Evolutionary conservation across 2,888 invertebrate genomes (phyloP).

Genomic region (Metellina segmentata): DNA sequence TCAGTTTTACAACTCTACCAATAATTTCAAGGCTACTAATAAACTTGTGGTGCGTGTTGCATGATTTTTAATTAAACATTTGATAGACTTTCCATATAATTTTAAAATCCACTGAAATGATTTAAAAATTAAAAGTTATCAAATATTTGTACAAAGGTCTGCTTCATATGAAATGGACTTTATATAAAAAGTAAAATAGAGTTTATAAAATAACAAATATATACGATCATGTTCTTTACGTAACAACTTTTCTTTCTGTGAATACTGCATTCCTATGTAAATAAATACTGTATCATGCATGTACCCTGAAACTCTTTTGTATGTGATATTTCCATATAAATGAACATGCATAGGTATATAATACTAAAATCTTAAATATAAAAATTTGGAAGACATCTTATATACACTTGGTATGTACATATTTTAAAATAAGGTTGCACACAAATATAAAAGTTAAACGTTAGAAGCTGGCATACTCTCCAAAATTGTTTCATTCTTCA

Average conservation of each 20-base stretch:
- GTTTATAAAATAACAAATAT: background rate
- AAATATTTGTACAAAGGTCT: too few species aligned
- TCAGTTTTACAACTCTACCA: too few species aligned
- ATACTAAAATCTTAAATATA: constrained; percentile 23
- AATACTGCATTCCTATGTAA: background rate
- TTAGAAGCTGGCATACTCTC: constrained; percentile 75
- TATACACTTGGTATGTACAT: constrained; percentile 50
- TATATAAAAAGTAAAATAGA: background rate
- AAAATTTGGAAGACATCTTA: constrained; percentile 19
- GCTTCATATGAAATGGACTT: background rate
- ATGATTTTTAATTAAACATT: too few species aligned
- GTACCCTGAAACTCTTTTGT: background rate
- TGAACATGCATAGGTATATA: background rate
- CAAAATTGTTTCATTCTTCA: constrained; percentile 73
- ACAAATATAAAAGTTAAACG: constrained; percentile 50
- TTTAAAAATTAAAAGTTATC: too few species aligned
- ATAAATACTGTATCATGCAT: background rate
- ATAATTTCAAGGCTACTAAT: too few species aligned
- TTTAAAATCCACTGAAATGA: too few species aligned
- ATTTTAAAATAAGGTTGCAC: background rate
- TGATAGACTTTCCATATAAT: too few species aligned
- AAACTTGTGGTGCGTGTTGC: too few species aligned
- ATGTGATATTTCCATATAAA: background rate
- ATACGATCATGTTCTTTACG: background rate
- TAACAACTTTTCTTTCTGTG: background rate